A percentile compares a stretch with the other conserved stretches of the same genome.
Evolutionary conservation across 2,888 invertebrate genomes (phyloP).

Genomic region (Idaea biselata): DNA sequence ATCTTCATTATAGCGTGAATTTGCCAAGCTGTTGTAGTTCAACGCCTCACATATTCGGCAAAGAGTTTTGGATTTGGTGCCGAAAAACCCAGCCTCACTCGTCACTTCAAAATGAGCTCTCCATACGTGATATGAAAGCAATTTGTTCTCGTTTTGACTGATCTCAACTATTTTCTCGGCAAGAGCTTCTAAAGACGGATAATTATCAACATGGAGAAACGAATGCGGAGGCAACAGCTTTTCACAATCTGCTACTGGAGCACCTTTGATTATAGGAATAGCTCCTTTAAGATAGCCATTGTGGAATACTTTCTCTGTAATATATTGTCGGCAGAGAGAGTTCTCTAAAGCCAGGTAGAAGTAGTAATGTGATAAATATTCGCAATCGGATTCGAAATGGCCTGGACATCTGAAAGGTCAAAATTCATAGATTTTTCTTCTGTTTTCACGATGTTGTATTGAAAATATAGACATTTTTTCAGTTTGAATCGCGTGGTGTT

Average conservation of each 20-base stretch:
- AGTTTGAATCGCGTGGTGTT: no score
- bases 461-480: no score
- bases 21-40: neutral
- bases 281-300: slow-evolving; percentile 76
- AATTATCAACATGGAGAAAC: slow-evolving; percentile 58
- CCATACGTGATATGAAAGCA: slow-evolving; percentile 76
- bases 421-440: no score
- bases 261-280: slow-evolving; percentile 81
- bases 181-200: slow-evolving; percentile 40
- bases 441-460: no score
- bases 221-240: slow-evolving; percentile 76
- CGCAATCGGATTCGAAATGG: slow-evolving; percentile 62
- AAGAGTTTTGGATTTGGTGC: slow-evolving; percentile 76
- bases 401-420: slow-evolving; percentile 34
- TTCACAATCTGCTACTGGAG: slow-evolving; percentile 55
- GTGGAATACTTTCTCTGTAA: slow-evolving; percentile 83
- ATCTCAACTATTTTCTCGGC: slow-evolving; percentile 73
- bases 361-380: slow-evolving; percentile 67
- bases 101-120: slow-evolving; percentile 71
- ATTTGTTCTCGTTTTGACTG: slow-evolving; percentile 49
- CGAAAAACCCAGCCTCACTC: slow-evolving; percentile 82
- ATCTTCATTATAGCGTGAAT: neutral
- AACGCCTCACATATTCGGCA: slow-evolving; percentile 79
- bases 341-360: slow-evolving; percentile 84
- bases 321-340: slow-evolving; percentile 80